Percentiles rank a stretch among this genome's conserved stretches.
Conservation (phyloP, 2,797 vertebrate species). For the Coccyzus lansbergi region DNA sequence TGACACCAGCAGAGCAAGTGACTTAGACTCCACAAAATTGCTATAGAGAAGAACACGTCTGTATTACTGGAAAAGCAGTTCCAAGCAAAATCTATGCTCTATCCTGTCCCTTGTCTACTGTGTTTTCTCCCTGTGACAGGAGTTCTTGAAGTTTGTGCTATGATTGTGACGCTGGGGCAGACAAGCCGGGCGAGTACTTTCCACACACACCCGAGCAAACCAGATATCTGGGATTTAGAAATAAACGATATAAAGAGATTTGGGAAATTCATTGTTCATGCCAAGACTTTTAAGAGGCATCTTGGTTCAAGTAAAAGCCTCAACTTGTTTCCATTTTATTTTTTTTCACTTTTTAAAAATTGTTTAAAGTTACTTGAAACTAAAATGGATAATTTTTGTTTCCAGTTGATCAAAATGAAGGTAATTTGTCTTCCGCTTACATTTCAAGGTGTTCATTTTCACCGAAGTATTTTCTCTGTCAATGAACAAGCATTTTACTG, state of each 20-base stretch:
- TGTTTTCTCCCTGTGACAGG: background rate
- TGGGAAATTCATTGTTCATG: constrained; percentile 36
- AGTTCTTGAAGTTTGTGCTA: constrained; percentile 10
- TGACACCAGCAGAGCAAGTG: background rate
- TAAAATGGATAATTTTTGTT: background rate
- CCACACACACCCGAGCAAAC: background rate
- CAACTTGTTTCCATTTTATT: background rate
- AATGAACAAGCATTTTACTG: background rate
- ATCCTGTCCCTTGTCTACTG: background rate
- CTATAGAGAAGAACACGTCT: background rate
- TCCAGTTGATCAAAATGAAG: background rate
- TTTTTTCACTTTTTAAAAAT: constrained; percentile 5
- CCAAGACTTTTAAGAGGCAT: constrained; percentile 50
- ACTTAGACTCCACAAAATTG: background rate
- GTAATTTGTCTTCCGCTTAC: background rate
- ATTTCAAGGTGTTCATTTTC: background rate
- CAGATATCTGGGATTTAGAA: constrained; percentile 63
- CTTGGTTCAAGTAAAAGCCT: constrained; percentile 50
- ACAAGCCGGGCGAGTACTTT: constrained; percentile 30
- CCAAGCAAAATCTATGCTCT: background rate
- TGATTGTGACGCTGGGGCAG: constrained; percentile 23
- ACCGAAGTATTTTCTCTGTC: background rate
- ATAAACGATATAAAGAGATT: constrained; percentile 56
- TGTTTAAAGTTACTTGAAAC: background rate
- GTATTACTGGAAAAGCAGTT: background rate